Evolutionary conservation across 2,888 invertebrate species (phyloP), one percentile per base, ranked within the genome.

Genomic region (Crioceris asparagi): DNA sequence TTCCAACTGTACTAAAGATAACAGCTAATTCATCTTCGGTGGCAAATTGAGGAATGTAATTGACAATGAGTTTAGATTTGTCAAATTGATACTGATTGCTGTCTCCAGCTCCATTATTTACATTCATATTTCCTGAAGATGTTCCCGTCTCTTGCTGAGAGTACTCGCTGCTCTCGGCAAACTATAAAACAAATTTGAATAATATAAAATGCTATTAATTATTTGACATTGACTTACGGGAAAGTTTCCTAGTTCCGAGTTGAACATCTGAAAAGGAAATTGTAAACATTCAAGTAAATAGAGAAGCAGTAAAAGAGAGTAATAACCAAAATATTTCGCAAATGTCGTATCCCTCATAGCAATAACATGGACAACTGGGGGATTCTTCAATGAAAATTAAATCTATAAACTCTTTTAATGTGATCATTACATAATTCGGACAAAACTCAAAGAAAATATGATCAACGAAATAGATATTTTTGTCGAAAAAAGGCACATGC

Each of bases 1-100:
- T 83, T 33, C 93, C 93, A 51, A 90, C 80, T 36, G 83, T 79
- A 52, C 83, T 77, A 65, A 94, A 94, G 71, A 93, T 79, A 47
- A 83, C 80, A 60, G 83, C 84, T 39, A 93, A 72, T 57, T 92
- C 91, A 59, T 85, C 83, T 62, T 93, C 93, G 2, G 86, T 85
- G 73, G 93, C 83, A 55, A 81, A 84, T 68, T 93, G 93, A 18
- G 94, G 93, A 54, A 94, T 74, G 66, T 93, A 94, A 71, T 94
- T 94, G 57, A 94, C 84, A 51, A 94, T 94, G 52, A 94, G 74
- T 69, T 93, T 93, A 39, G 87, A 87, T 45, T 58, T 62, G 45
- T 64, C 64, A 6, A 23, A 11, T 18, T 14, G 10, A 19, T 56
- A 32, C 16, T 52, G 52, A 36, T 47, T 49, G 38, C 47, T 52